Evolutionary conservation across 2,888 invertebrate genomes (phyloP).

Genomic region (Craniophora ligustri): DNA sequence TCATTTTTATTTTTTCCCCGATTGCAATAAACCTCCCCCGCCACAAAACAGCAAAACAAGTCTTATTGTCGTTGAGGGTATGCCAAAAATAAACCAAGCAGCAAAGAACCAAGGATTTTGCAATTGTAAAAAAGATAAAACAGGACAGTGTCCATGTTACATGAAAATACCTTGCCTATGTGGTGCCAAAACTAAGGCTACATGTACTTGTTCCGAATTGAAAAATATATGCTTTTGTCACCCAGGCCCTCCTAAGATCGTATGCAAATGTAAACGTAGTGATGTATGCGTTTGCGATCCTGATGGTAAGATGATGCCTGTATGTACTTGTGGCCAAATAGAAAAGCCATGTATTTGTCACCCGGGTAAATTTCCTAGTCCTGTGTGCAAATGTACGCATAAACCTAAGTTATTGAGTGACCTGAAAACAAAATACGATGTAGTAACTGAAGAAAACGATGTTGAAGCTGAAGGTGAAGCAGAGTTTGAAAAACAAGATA

Average conservation of each 20-base stretch:
- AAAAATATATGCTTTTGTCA: slow-evolving; percentile 75
- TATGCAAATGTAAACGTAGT: slow-evolving; percentile 70
- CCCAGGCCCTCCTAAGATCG: slow-evolving; percentile 61
- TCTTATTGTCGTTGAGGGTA: slow-evolving; percentile 72
- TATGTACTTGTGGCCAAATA: slow-evolving; percentile 72
- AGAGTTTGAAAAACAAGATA: slow-evolving; percentile 23
- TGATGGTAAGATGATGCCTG: slow-evolving; percentile 63
- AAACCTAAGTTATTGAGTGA: slow-evolving; percentile 58
- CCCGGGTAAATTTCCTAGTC: slow-evolving; percentile 68
- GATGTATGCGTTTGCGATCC: slow-evolving; percentile 74
- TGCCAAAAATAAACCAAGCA: slow-evolving; percentile 74
- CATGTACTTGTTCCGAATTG: slow-evolving; percentile 71
- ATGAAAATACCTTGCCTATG: slow-evolving; percentile 75
- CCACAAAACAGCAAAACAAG: slow-evolving; percentile 70
- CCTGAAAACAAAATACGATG: slow-evolving; percentile 6
- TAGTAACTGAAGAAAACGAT: slow-evolving; percentile 8
- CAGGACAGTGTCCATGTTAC: slow-evolving; percentile 73
- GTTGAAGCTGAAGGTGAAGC: slow-evolving; percentile 11
- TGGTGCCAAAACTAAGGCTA: slow-evolving; percentile 67
- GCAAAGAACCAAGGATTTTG: slow-evolving; percentile 55
- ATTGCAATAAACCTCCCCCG: slow-evolving; percentile 69
- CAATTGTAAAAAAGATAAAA: slow-evolving; percentile 66
- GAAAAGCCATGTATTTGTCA: slow-evolving; percentile 79
- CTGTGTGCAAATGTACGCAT: slow-evolving; percentile 72
- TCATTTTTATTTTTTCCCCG: slow-evolving; percentile 83